These are phyloP conservation scores for Gymnocypris eckloni DNA, from an alignment of 2,797 vertebrate species.

Conservation along the genomic window DNA sequence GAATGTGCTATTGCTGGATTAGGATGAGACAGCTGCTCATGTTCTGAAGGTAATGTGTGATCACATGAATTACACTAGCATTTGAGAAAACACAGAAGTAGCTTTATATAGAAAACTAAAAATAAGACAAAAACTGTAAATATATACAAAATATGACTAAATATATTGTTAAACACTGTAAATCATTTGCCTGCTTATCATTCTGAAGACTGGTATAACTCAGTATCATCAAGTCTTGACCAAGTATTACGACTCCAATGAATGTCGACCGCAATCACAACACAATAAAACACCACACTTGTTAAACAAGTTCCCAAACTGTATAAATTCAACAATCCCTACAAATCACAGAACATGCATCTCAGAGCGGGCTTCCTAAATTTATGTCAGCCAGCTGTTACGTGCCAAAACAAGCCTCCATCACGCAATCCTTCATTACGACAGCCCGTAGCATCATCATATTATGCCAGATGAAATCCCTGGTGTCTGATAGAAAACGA, in stretches of 20 bases:
- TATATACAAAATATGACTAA: neutral
- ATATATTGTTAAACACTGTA: neutral
- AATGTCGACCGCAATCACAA: neutral
- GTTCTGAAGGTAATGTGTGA: neutral
- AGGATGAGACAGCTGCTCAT: neutral
- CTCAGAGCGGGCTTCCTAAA: neutral
- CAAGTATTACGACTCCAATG: neutral
- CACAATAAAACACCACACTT: neutral
- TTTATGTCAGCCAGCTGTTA: slow-evolving; percentile 49
- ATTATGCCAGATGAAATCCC: slow-evolving; percentile 36
- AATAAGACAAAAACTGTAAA: neutral
- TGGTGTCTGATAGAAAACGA: slow-evolving; percentile 18
- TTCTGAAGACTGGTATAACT: neutral
- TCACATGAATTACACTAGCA: neutral
- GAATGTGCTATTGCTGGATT: neutral
- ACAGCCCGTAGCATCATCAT: slow-evolving; percentile 28
- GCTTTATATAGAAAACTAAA: neutral
- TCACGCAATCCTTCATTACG: slow-evolving; percentile 21
- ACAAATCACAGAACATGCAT: neutral
- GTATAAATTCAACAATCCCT: neutral
- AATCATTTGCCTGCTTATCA: neutral
- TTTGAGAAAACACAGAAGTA: neutral
- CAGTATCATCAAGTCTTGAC: neutral
- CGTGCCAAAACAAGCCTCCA: slow-evolving; percentile 25
- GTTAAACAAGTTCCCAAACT: neutral